These are phyloP conservation scores for Lacerta agilis DNA, from an alignment of 2,797 vertebrate genomes.

Conservation along the genomic window DNA sequence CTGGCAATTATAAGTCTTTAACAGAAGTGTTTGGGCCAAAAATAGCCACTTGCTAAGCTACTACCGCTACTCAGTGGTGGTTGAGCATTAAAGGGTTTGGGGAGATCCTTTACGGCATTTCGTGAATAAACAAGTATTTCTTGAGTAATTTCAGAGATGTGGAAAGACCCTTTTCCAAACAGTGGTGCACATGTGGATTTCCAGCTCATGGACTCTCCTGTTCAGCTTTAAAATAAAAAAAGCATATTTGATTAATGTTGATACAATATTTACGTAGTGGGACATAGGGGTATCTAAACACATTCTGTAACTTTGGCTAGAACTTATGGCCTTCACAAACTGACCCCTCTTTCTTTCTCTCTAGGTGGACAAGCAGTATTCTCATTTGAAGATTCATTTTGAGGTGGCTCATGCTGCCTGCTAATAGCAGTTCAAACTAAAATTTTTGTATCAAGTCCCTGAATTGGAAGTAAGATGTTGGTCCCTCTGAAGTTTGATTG, in stretches of 20 bases:
- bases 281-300: slow-evolving; percentile 82
- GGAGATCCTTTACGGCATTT: slow-evolving; percentile 48
- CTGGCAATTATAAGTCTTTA: slow-evolving; percentile 77
- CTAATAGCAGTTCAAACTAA: slow-evolving; percentile 87
- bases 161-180: slow-evolving; percentile 77
- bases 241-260: slow-evolving; percentile 80
- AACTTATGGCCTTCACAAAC: slow-evolving; percentile 52
- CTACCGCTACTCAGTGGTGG: slow-evolving; percentile 45
- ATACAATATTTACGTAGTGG: slow-evolving; percentile 79
- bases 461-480: slow-evolving; percentile 83
- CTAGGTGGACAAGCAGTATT: slow-evolving; percentile 88
- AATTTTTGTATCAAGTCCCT: slow-evolving; percentile 82
- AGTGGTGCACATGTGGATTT: slow-evolving; percentile 90
- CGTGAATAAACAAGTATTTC: slow-evolving; percentile 60
- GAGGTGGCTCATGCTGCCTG: slow-evolving; percentile 84
- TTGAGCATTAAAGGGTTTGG: slow-evolving; percentile 63
- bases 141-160: slow-evolving; percentile 66
- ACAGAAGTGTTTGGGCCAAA: slow-evolving; percentile 70
- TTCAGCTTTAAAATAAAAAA: slow-evolving; percentile 86
- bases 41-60: slow-evolving; percentile 70
- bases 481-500: slow-evolving; percentile 82
- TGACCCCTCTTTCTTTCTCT: slow-evolving; percentile 82
- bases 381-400: slow-evolving; percentile 85
- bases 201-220: slow-evolving; percentile 92
- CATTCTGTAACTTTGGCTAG: slow-evolving; percentile 79